These are phyloP conservation scores for Ptychoptera albimana DNA, from an alignment of 2,888 invertebrate species.

Conservation along the genomic window DNA sequence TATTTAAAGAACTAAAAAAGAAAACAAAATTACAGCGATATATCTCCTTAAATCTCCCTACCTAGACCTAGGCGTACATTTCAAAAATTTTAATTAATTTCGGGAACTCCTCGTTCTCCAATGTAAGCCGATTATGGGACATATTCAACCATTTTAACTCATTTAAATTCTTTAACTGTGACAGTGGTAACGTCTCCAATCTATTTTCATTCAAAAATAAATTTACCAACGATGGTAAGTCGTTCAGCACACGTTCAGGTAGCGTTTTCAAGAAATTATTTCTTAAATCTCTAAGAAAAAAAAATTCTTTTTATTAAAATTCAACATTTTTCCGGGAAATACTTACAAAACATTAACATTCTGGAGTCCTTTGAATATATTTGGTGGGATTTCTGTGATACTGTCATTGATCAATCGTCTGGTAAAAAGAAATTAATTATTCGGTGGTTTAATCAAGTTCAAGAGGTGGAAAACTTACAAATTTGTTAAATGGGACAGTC, in stretches of 20 bases:
- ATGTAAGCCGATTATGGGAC: constrained; percentile 32
- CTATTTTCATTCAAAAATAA: constrained; percentile 33
- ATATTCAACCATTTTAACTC: constrained; percentile 32
- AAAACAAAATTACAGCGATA: constrained; percentile 3
- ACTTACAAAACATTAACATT: no score
- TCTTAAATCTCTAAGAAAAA: constrained; percentile 14
- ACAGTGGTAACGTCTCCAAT: constrained; percentile 28
- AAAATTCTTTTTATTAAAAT: no score
- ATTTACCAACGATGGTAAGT: constrained; percentile 30
- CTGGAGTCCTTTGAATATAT: constrained; percentile 19
- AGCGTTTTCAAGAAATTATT: constrained; percentile 24
- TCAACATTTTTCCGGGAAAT: no score
- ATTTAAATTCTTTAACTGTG: constrained; percentile 27
- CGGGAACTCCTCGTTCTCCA: constrained; percentile 31
- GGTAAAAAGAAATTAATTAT: no score
- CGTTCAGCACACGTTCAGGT: constrained; percentile 27
- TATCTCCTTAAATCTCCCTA: no score
- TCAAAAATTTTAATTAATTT: constrained; percentile 30
- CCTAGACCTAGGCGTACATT: no score
- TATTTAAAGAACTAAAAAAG: constrained; percentile 29
- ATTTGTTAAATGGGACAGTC: constrained; percentile 2
- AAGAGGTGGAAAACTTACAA: background rate
- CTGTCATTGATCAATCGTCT: no score
- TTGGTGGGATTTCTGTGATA: constrained; percentile 16
- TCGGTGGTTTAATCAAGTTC: no score